Base-by-base conservation (phyloP, 2,888 invertebrate genomes). In the Aelia acuminata region DNA sequence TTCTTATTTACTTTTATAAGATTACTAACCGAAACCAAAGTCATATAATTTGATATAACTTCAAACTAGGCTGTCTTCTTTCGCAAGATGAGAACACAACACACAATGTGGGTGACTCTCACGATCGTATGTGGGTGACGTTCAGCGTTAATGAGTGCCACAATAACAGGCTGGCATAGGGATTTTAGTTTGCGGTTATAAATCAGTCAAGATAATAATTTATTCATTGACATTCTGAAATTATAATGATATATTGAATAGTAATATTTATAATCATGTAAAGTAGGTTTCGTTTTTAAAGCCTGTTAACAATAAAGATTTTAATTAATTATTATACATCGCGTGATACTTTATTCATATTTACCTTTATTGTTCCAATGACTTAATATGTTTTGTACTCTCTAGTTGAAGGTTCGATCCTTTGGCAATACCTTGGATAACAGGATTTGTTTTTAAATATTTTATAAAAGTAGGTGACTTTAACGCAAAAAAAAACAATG, bases 41-140 rank as follows among this genome's bases (percentile, higher is more conserved):
- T n/a, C n/a, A n/a, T n/a, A n/a, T n/a, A n/a, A n/a, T n/a, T n/a
- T n/a, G n/a, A n/a, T n/a, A 18, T n/a, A 39, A n/a, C 22, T 39
- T 43, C 3, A 43, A 80, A 43, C 80, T 80, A 22, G 43, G 39
- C 22, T 80, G 39, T 31, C 20, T 20, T 7, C 80, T 80, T 80
- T 80, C 43, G 80, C 80, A 70, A 70, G 31, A 70, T 3, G 70
- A 18, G 15, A 43, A 43, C n/a, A 43, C n/a, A 80, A 20, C 39
- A 80, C 43, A 80, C 80, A 43, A 43, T 80, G 80, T 80, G 80
- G 80, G 80, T 80, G 80, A 80, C 80, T 43, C 43, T 80, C 80
- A 80, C 80, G 80, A 43, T 43, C 39, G 43, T 63, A 31, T 53
- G 53, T 63, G 63, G 63, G 63, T 63, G 63, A 63, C 80, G 22